Conservation (phyloP, 1,140 invertebrate species). For the Telenomus remus region DNA sequence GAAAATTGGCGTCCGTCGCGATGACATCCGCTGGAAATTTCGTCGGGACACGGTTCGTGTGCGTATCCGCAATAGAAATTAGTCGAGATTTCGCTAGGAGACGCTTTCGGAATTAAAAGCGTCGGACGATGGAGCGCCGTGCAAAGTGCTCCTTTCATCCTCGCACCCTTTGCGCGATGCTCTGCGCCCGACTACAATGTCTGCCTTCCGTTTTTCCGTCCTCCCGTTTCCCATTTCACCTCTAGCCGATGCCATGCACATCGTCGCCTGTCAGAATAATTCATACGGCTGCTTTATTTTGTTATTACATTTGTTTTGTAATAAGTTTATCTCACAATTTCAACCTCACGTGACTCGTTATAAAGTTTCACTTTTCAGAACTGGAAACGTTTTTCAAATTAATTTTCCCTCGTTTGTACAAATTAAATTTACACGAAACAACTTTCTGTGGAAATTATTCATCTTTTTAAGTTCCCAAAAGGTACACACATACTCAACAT, state of each 20-base stretch:
- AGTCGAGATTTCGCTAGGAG: constrained; percentile 52
- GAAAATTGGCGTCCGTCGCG: constrained; percentile 40
- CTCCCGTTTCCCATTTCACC: constrained; percentile 30
- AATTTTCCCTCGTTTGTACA: too few relatives aligned
- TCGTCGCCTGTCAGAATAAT: constrained; percentile 48
- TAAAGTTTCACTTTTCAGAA: too few relatives aligned
- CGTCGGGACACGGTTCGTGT: constrained; percentile 6
- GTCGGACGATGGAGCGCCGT: constrained; percentile 26
- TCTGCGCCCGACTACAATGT: constrained; percentile 50
- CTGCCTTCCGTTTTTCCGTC: constrained; percentile 49
- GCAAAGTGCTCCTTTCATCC: constrained; percentile 59
- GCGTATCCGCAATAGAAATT: constrained; percentile 50
- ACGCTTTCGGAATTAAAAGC: constrained; percentile 58
- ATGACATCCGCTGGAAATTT: constrained; percentile 28
- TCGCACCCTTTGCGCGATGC: constrained; percentile 34
- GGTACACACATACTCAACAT: too few relatives aligned
- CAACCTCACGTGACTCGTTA: not conserved
- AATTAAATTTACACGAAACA: too few relatives aligned
- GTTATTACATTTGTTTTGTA: constrained; percentile 6
- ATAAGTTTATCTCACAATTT: not conserved
- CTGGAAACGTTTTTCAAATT: too few relatives aligned
- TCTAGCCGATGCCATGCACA: constrained; percentile 69
- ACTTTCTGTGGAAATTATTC: too few relatives aligned
- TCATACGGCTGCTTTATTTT: constrained; percentile 32
- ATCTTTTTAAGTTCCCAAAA: too few relatives aligned